Evolutionary conservation across 35 echinoderm and acorn worm genomes (phyloP).

Genomic region (Amphiura filiformis): DNA sequence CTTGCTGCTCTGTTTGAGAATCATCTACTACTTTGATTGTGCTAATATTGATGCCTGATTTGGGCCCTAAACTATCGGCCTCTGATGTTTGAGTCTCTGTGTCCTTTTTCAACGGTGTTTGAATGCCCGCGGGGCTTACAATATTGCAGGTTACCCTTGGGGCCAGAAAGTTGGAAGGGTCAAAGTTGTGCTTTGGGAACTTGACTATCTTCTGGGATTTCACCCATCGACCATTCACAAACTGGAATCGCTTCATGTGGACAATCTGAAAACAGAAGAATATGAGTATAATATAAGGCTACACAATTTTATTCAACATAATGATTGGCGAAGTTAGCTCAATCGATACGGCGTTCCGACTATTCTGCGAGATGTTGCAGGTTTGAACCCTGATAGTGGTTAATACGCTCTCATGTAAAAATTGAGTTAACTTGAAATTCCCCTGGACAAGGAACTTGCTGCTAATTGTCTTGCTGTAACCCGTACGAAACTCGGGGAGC

Average conservation of each 20-base stretch:
- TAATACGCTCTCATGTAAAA: no score
- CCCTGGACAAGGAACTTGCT: no score
- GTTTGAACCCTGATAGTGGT: no score
- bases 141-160: slow-evolving; percentile 29
- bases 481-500: no score
- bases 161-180: slow-evolving; percentile 90
- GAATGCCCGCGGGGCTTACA: neutral
- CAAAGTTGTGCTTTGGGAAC: slow-evolving; percentile 85
- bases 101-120: neutral
- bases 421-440: no score
- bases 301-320: no score
- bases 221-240: slow-evolving; percentile 98
- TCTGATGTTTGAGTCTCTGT: neutral
- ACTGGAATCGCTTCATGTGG: slow-evolving; percentile 98
- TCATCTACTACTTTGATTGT: slow-evolving; percentile 32
- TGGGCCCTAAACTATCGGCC: slow-evolving; percentile 14
- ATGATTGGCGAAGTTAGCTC: no score
- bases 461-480: no score
- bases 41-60: slow-evolving; percentile 30
- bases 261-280: slow-evolving; percentile 79
- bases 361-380: no score
- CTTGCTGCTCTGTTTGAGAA: no score
- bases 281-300: no score
- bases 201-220: slow-evolving; percentile 99
- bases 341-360: no score